A percentile compares a stretch with the other conserved stretches of the same genome.
These are phyloP conservation scores for Apistogramma diplotaenia DNA, from an alignment of 2,113 vertebrate species.

Conservation along the genomic window DNA sequence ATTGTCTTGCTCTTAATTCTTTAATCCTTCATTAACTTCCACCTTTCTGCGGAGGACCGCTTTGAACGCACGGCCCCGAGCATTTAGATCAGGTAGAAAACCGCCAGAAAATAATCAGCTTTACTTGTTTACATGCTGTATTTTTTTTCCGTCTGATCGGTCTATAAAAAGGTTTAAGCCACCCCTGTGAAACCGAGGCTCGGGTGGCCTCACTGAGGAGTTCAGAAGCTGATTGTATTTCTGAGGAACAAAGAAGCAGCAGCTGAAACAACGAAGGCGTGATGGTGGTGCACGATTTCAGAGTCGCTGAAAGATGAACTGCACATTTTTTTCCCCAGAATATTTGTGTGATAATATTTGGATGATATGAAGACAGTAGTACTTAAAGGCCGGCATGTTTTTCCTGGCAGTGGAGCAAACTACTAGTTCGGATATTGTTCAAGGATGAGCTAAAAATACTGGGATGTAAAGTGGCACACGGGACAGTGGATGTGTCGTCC, in stretches of 20 bases:
- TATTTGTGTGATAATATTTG: neutral
- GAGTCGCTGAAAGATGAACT: neutral
- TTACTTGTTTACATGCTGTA: neutral
- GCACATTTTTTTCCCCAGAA: neutral
- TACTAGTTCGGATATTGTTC: conserved; percentile 1
- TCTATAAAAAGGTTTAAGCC: neutral
- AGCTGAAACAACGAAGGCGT: neutral
- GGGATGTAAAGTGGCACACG: neutral
- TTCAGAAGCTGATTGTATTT: neutral
- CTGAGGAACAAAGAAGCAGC: neutral
- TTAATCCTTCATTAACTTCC: neutral
- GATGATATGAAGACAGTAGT: neutral
- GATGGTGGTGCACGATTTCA: neutral
- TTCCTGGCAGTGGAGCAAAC: neutral
- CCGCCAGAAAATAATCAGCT: neutral
- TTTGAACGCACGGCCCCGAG: neutral
- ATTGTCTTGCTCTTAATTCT: neutral
- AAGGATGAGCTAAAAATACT: conserved; percentile 35
- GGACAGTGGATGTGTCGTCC: conserved; percentile 1
- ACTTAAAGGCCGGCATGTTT: neutral
- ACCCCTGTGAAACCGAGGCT: neutral
- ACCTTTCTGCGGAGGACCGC: neutral
- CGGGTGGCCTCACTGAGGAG: neutral
- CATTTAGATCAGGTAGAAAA: neutral
- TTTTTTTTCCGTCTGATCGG: neutral